Base-by-base conservation (phyloP, 2,797 vertebrate species). In the Urosaurus nigricauda region DNA sequence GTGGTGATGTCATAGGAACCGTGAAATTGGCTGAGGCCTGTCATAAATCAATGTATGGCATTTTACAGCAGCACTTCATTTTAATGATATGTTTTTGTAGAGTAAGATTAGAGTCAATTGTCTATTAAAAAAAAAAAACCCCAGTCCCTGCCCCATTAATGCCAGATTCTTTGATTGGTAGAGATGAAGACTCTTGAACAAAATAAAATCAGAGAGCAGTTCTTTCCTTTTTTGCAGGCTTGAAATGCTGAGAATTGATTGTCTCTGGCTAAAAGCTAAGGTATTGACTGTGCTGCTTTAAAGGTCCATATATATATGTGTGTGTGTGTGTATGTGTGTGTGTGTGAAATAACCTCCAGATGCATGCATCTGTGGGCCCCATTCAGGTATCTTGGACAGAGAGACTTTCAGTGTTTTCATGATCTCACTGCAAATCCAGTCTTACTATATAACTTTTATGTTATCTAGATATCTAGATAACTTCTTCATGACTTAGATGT, bases 1-100 rank as follows among this genome's bases (percentile, higher is more conserved):
- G 75, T 26, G 83, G 75, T 89, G 88, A 89, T 89, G 88, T 89
- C 88, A 89, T 85, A 26, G 51, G 77, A 79, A 60, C 83, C 51
- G 77, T 85, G 83, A 89, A 85, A 85, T 73, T 60, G 83, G 77
- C 75, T 80, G 37, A 2, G 53, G 53, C 65, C 65, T 65, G 43
- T 11, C 35, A 73, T 89, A 89, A 85, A 89, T 89, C 83, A 85
- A 78, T 51, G 32, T 58, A 80, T 73, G 37, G 77, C 37, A 60
- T 79, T 89, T 89, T 73, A 89, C 65, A 58, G 77, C 83, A 58
- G 79, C 51, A 60, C 75, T 85, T 79, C 83, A 74, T 80, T 89
- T 89, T 89, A 89, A 89, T 71, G 75, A 47, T 80, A 84, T 17
- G 1, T 73, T 84, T 88, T 85, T 80, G 88, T 85, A 58, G 35